Percentiles rank a stretch among this genome's conserved stretches.
These are phyloP conservation scores for Epinephelus lanceolatus DNA, from an alignment of 2,113 vertebrate species.

Conservation along the genomic window DNA sequence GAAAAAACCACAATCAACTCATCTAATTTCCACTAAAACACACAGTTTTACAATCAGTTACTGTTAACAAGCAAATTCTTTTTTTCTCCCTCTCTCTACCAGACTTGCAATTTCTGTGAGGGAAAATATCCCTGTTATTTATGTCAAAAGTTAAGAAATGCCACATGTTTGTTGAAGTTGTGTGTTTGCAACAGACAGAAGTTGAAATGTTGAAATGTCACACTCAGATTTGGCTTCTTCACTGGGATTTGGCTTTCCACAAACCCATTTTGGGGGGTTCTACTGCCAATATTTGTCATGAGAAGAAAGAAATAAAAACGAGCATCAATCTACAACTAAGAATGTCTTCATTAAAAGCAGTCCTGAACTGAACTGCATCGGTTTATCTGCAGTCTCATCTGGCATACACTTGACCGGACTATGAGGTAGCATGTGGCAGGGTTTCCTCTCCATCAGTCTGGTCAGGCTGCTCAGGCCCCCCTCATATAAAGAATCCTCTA, in stretches of 20 bases:
- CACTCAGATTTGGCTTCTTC: constrained; percentile 13
- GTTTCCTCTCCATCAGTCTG: constrained; percentile 11
- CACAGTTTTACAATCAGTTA: constrained; percentile 5
- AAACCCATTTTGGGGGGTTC: neutral
- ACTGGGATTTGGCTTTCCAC: constrained; percentile 1
- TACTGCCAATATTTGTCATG: constrained; percentile 17
- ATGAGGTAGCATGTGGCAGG: neutral
- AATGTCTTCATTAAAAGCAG: constrained; percentile 21
- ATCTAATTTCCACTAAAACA: constrained; percentile 14
- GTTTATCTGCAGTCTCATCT: neutral
- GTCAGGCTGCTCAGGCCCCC: constrained; percentile 6
- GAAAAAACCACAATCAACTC: constrained; percentile 19
- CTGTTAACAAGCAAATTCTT: constrained; percentile 1
- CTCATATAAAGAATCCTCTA: constrained; percentile 45
- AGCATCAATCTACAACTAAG: neutral
- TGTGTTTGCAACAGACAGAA: constrained; percentile 36
- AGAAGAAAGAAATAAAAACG: neutral
- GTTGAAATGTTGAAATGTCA: constrained; percentile 42
- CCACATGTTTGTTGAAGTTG: constrained; percentile 31
- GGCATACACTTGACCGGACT: constrained; percentile 3
- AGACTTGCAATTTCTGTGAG: neutral
- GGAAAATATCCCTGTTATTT: constrained; percentile 19
- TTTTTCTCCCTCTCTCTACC: neutral
- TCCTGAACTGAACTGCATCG: neutral
- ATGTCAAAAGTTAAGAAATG: constrained; percentile 43